A percentile compares a stretch with the other conserved stretches of the same genome.
Conservation (phyloP, 2,888 invertebrate species). For the Tiliacea aurago region DNA sequence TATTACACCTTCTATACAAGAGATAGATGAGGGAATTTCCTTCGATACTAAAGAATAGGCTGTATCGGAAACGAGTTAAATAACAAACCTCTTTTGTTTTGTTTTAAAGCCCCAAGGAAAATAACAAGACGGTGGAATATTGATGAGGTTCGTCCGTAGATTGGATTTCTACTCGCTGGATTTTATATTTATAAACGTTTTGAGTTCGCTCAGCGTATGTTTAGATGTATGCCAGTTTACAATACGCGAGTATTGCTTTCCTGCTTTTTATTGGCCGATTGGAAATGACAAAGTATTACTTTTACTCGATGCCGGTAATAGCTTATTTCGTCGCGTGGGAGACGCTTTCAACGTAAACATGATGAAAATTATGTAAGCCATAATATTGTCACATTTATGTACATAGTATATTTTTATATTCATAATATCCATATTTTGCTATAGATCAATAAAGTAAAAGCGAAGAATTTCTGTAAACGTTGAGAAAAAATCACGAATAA, state of each 20-base stretch:
- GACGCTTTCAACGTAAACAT: conserved; percentile 60
- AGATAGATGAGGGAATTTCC: conserved; percentile 85
- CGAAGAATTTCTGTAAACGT: conserved; percentile 64
- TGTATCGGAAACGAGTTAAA: conserved; percentile 90
- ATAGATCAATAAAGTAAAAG: conserved; percentile 65
- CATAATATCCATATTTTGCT: conserved; percentile 65
- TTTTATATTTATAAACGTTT: conserved; percentile 76
- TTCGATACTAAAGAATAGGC: conserved; percentile 85
- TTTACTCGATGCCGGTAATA: conserved; percentile 64
- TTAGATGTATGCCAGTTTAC: conserved; percentile 65
- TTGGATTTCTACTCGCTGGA: conserved; percentile 74
- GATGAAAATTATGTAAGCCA: conserved; percentile 62
- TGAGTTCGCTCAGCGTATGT: conserved; percentile 68
- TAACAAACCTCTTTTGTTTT: conserved; percentile 87
- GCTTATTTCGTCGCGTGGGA: conserved; percentile 63
- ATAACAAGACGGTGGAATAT: conserved; percentile 86
- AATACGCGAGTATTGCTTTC: conserved; percentile 59
- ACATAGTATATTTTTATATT: conserved; percentile 62
- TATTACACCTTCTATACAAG: conserved; percentile 65
- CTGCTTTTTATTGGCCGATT: conserved; percentile 64
- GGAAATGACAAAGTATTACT: conserved; percentile 67
- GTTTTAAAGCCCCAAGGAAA: conserved; percentile 82
- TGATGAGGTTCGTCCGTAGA: conserved; percentile 79
- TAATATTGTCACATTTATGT: conserved; percentile 65
- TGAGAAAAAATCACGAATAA: conserved; percentile 72